phyloP scores from a whole-genome alignment of 2,888 invertebrate genomes.

The Halictus ligatus region DNA sequence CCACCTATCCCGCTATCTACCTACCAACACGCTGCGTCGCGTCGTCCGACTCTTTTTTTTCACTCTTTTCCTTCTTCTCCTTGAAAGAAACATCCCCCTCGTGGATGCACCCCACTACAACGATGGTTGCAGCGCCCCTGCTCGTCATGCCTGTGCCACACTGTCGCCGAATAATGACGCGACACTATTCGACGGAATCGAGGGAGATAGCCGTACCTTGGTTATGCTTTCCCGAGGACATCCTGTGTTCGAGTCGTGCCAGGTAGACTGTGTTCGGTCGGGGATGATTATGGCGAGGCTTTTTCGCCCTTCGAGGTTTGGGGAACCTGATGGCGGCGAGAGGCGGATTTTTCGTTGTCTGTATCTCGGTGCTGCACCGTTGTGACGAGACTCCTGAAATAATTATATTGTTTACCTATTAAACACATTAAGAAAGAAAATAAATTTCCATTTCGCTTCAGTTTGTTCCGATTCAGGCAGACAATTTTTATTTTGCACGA shows the following conservation, averaged over 20 bases:
- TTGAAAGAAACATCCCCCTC: conserved; percentile 29
- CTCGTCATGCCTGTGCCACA: conserved; percentile 16
- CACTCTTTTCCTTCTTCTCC: neutral
- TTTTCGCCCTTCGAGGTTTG: neutral
- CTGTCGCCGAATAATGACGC: conserved; percentile 42
- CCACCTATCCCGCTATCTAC: conserved; percentile 42
- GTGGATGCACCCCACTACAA: neutral
- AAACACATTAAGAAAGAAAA: too few relatives aligned
- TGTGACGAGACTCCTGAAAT: neutral
- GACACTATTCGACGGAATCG: conserved; percentile 32
- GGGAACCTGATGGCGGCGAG: neutral
- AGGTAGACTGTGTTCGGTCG: neutral
- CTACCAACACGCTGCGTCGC: conserved; percentile 23
- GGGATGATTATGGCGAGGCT: neutral
- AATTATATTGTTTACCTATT: too few relatives aligned
- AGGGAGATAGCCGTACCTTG: conserved; percentile 9
- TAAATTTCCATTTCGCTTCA: too few relatives aligned
- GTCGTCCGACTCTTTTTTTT: conserved; percentile 20
- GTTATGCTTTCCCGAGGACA: neutral
- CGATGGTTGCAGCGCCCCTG: neutral
- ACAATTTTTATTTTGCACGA: too few relatives aligned
- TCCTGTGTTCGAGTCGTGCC: neutral
- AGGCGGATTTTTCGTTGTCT: neutral
- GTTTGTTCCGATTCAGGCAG: too few relatives aligned
- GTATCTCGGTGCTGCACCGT: neutral